Base-by-base conservation (phyloP, 2,888 invertebrate species). In the Tachystola acroxantha region DNA sequence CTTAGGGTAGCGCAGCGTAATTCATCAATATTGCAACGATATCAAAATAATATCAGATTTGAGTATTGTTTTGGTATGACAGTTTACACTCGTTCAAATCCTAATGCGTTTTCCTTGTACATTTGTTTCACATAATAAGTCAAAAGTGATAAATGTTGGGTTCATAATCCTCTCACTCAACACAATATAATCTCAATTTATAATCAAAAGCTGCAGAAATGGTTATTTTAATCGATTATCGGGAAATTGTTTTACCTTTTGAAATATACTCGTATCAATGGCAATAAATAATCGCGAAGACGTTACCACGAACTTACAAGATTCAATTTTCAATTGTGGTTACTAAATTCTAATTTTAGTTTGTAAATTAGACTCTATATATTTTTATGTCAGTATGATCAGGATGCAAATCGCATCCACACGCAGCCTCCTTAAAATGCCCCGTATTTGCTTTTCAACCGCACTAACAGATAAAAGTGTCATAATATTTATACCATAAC, bases 401-500 rank as follows among this genome's bases (percentile, higher is more conserved):
- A n/a, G 49, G 51, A 59, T 57, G 77, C 73, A 55, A 77, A 73
- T 65, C 59, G 53, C 54, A 58, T 57, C 61, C 58, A 53, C 51
- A 40, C 50, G 46, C 46, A 53, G 53, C 45, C 58, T 61, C 58
- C 60, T 63, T 33, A 34, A 63, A 57, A 60, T 60, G 55, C 47
- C 48, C 52, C 53, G 58, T 79, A 76, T 81, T 84, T 82, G 79
- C 80, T 80, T 81, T 79, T 79, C 69, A 66, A 74, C 70, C 63
- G 57, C 64, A 70, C 64, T 64, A 66, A 74, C 67, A 77, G 74
- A 82, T 84, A 84, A 82, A 82, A 80, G 70, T 82, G 82, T 82
- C 84, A 82, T 81, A 85, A 85, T 82, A 82, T 84, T 81, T 84
- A 82, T 75, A 71, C 72, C 66, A 82, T 86, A 84, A 81, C 57